These are phyloP conservation scores for Plectropomus leopardus DNA, from an alignment of 2,113 vertebrate species.

Conservation along the genomic window DNA sequence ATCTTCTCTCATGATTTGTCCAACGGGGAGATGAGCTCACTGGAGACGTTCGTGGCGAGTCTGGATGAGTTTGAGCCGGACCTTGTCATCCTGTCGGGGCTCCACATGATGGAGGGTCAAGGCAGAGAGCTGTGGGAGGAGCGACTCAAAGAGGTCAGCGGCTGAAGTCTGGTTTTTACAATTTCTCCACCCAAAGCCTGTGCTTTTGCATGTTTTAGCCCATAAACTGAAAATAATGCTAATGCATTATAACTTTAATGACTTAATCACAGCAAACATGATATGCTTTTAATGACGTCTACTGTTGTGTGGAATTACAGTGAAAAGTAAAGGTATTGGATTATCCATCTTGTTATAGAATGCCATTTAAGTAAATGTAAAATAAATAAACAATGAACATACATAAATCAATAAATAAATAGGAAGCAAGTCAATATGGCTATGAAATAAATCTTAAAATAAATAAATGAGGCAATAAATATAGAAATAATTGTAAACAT, in stretches of 20 bases:
- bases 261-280: not conserved
- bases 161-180: not conserved
- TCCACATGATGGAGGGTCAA: conserved; percentile 99
- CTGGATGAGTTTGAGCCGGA: conserved; percentile 96
- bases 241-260: no score
- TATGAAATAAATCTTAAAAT: no score
- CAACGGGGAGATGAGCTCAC: conserved; percentile 92
- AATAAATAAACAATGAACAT: no score
- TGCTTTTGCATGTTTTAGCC: not conserved
- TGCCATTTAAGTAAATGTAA: no score
- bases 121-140: conserved; percentile 88
- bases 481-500: no score
- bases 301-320: not conserved
- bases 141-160: conserved; percentile 90
- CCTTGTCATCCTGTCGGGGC: conserved; percentile 94
- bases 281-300: not conserved
- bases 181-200: no score
- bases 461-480: no score
- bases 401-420: no score
- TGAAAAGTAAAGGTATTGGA: not conserved
- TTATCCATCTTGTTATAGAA: no score
- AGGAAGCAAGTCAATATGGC: no score
- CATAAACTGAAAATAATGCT: not conserved
- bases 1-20: conserved; percentile 98
- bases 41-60: conserved; percentile 94